Evolutionary conservation across 2,113 vertebrate genomes (phyloP), one percentile per base, ranked within the genome.

Genomic region (Triplophysa siluroides): DNA sequence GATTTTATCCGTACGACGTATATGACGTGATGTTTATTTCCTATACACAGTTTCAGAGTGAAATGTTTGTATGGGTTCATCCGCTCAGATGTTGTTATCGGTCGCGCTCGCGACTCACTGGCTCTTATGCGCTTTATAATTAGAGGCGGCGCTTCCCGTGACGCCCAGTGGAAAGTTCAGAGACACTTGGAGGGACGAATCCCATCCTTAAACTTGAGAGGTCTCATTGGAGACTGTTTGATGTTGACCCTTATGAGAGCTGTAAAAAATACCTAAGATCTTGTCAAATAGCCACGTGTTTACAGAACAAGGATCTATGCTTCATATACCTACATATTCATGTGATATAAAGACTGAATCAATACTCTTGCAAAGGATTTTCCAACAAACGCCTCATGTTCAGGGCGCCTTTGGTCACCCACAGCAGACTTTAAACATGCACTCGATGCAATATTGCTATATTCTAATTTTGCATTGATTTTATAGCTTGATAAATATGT

Each of bases 121-220:
- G 58, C 19, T 50, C 23, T 61, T 26, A 56, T 43, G 61, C 13
- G 0, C 62, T 66, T 79, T 76, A 81, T 78, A 76, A 38, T 78
- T 33, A 16, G 65, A 77, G 86, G 87, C 83, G 83, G 84, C n/a
- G 72, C 85, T 86, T 78, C 5, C 26, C 12, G 23, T 18, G 47
- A 16, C 71, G 70, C 56, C 87, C 83, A 85, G 86, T 87, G 75
- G 69, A 66, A 67, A 81, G 66, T 24, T 38, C 45, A 60, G 56
- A 78, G 16, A 66, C 47, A 76, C 54, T 66, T 70, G 41, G 41
- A 79, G 45, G 5, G 52, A 65, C 62, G 33, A 76, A 43, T 38
- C 11, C 11, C 41, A 66, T 4, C n/a, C 8, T 56, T 56, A 56
- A 7, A 56, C 19, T 21, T 56, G 4, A 6, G n/a, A 56, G 26